These are phyloP conservation scores for Poecile montanus DNA, from an alignment of 2,797 vertebrate species.

Conservation along the genomic window DNA sequence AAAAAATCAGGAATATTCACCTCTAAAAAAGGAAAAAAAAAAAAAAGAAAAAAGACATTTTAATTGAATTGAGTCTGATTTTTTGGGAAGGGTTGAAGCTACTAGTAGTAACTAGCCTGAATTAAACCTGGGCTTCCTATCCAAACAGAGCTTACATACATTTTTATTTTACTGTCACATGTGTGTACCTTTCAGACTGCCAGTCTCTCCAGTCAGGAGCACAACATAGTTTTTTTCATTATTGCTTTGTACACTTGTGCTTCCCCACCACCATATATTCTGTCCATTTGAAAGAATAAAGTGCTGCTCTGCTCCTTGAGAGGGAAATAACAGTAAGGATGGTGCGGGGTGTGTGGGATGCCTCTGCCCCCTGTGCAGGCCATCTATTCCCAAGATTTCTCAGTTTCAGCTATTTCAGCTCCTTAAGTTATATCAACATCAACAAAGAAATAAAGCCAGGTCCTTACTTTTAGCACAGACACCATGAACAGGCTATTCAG, in stretches of 20 bases:
- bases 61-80: not conserved
- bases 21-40: not conserved
- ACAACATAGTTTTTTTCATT: not conserved
- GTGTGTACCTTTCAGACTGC: not conserved
- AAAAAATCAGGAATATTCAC: not conserved
- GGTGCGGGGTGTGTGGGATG: fast-evolving
- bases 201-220: not conserved
- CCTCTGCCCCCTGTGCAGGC: fast-evolving
- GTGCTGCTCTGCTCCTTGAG: not conserved
- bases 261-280: not conserved
- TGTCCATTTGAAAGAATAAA: not conserved
- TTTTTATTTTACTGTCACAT: not conserved
- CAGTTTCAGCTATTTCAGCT: not conserved
- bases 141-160: not conserved
- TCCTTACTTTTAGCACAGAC: constrained; percentile 55
- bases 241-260: not conserved
- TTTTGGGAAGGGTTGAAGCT: not conserved
- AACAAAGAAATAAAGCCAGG: constrained; percentile 54
- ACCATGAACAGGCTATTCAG: constrained; percentile 26
- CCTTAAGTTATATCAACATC: constrained; percentile 36
- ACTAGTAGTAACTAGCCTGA: not conserved
- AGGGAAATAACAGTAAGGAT: not conserved
- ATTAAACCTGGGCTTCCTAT: not conserved
- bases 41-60: not conserved
- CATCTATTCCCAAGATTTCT: not conserved